A percentile compares a stretch with the other conserved stretches of the same genome.
phyloP scores from a whole-genome alignment of 2,113 vertebrate genomes.

The Donacobius atricapilla region DNA sequence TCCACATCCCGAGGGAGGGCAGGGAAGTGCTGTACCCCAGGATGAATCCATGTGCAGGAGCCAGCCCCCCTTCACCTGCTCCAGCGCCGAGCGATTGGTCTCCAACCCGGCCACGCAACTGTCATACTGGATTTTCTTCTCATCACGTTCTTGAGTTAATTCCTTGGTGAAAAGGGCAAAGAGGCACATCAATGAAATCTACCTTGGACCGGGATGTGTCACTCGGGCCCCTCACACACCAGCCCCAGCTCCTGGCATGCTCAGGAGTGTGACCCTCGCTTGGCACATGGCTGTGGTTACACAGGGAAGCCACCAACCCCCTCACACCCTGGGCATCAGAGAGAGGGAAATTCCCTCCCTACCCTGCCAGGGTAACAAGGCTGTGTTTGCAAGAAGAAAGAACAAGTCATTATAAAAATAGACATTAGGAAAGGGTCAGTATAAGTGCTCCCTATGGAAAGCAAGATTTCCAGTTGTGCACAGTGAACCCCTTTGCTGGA shows the following conservation, averaged over 20 bases:
- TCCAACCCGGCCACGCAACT: conserved; percentile 92
- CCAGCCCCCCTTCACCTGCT: conserved; percentile 80
- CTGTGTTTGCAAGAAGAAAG: neutral
- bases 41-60: rapidly evolving
- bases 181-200: conserved; percentile 37
- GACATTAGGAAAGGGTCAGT: neutral
- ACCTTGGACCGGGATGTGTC: conserved; percentile 5
- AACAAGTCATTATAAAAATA: neutral
- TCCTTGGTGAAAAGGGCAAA: conserved; percentile 78
- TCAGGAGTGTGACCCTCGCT: neutral
- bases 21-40: neutral
- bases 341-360: neutral
- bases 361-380: neutral
- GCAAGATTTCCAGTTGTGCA: neutral
- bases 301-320: neutral
- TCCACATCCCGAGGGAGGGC: neutral
- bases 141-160: conserved; percentile 86
- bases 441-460: neutral
- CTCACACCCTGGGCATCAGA: neutral
- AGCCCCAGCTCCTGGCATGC: conserved; percentile 40
- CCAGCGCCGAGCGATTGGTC: conserved; percentile 89
- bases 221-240: conserved; percentile 35
- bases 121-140: conserved; percentile 91
- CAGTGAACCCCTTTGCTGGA: neutral
- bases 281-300: neutral